phyloP scores from a whole-genome alignment of 2,113 vertebrate species.

The Coregonus clupeaformis region DNA sequence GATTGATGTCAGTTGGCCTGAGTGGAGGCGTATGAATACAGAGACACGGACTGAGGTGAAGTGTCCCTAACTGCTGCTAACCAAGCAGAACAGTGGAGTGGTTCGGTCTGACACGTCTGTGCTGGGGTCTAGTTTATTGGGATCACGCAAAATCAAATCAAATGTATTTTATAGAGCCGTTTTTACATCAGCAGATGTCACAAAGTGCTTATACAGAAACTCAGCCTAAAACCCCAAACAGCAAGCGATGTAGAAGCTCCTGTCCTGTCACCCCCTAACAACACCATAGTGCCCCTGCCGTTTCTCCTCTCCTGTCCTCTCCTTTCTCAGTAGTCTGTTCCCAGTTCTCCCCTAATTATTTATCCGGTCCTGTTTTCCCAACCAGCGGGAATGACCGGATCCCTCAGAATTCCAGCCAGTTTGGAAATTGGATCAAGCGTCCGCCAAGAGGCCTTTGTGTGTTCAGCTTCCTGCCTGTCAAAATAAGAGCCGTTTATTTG shows the following conservation, averaged over 20 bases:
- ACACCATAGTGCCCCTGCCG: neutral
- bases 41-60: neutral
- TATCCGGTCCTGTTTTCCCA: slow-evolving; percentile 6
- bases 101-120: too few relatives aligned
- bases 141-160: too few relatives aligned
- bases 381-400: neutral
- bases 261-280: neutral
- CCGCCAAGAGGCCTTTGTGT: slow-evolving; percentile 1
- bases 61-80: neutral
- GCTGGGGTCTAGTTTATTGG: too few relatives aligned
- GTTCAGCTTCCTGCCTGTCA: slow-evolving; percentile 21
- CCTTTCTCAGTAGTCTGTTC: neutral
- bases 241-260: too few relatives aligned
- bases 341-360: slow-evolving; percentile 19
- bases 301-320: neutral
- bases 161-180: too few relatives aligned
- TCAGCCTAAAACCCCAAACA: too few relatives aligned
- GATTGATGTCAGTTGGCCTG: neutral
- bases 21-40: neutral
- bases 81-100: too few relatives aligned
- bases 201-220: too few relatives aligned
- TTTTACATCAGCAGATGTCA: too few relatives aligned
- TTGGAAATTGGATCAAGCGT: slow-evolving; percentile 18
- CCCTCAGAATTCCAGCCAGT: slow-evolving; percentile 14
- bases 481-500: slow-evolving; percentile 21